A percentile compares a stretch with the other conserved stretches of the same genome.
Evolutionary conservation across 2,888 invertebrate genomes (phyloP).

Genomic region (Drosophila histrio): DNA sequence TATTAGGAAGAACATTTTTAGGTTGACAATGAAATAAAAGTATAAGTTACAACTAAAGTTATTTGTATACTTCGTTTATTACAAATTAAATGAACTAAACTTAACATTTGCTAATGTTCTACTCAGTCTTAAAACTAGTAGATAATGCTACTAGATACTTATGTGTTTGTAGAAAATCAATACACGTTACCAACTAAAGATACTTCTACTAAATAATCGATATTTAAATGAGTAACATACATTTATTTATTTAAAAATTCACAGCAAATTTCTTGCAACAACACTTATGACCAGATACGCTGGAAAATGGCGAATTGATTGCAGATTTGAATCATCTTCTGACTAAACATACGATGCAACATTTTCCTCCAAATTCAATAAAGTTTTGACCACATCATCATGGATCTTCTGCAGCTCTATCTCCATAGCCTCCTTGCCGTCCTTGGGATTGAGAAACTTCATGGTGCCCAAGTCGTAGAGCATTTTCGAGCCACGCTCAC

Average conservation of each 20-base stretch:
- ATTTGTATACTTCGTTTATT: too few species aligned
- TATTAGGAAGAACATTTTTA: too few species aligned
- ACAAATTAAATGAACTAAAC: too few species aligned
- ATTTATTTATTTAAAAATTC: neutral
- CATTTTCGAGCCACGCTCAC: slow-evolving; percentile 96
- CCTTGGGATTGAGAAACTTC: slow-evolving; percentile 90
- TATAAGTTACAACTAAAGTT: too few species aligned
- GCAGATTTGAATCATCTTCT: neutral
- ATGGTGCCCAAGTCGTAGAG: slow-evolving; percentile 98
- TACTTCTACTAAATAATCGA: too few species aligned
- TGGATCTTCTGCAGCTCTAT: slow-evolving; percentile 21
- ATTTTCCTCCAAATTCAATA: slow-evolving; percentile 45
- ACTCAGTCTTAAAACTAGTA: too few species aligned
- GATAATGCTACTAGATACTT: too few species aligned
- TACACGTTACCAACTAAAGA: too few species aligned
- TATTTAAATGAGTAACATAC: too few species aligned
- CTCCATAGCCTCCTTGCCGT: slow-evolving; percentile 35
- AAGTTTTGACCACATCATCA: slow-evolving; percentile 9
- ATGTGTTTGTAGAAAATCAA: too few species aligned
- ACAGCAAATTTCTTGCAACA: neutral
- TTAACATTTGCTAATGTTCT: too few species aligned
- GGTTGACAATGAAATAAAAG: too few species aligned
- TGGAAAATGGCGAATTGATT: neutral
- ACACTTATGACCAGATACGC: neutral
- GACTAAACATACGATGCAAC: slow-evolving; percentile 2